Evolutionary conservation across 2,888 invertebrate species (phyloP), one percentile per base, ranked within the genome.

Genomic region (Erebia epiphron): DNA sequence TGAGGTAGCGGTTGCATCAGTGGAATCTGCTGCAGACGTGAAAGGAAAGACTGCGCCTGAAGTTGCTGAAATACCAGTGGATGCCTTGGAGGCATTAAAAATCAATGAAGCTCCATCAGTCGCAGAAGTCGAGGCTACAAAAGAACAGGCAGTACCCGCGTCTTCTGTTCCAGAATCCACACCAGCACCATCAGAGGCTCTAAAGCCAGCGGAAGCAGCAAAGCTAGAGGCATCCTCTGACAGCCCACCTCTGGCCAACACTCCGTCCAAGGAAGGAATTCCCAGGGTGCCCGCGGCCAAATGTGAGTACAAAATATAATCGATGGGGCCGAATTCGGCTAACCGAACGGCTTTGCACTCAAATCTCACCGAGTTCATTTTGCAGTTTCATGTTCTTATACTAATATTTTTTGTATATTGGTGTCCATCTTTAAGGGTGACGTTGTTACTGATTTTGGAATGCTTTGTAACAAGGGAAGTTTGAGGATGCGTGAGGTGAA

Each of bases 341-440:
- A 85, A 86, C 85, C 83, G 76, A 76, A 75, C 77, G 79, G 91
- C 91, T 91, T 92, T 91, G 93, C 93, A 92, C 83, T 86, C 87
- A 86, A 82, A 82, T 86, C 85, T 89, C 90, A 91, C 89, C 75
- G 89, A 91, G 86, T 91, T 91, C 79, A 90, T 90, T 91, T 92
- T 90, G 89, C 90, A 87, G 89, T 92, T 92, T 90, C 84, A 82
- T 81, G 85, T 83, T 84, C 84, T 90, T 85, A 76, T 84, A 92
- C 91, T 92, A 92, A 91, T 92, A 86, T 83, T 85, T 35, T 66
- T 81, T 81, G 80, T 85, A 85, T 81, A 82, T 80, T 83, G 85
- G 86, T 83, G 78, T 83, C 84, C 85, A 86, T 83, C 83, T 87
- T 84, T 85, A 83, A 86, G 87, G 79, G 84, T 81, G 73, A 69